Evolutionary conservation across 1,140 invertebrate genomes (phyloP).

Genomic region (Caerostris extrusa): DNA sequence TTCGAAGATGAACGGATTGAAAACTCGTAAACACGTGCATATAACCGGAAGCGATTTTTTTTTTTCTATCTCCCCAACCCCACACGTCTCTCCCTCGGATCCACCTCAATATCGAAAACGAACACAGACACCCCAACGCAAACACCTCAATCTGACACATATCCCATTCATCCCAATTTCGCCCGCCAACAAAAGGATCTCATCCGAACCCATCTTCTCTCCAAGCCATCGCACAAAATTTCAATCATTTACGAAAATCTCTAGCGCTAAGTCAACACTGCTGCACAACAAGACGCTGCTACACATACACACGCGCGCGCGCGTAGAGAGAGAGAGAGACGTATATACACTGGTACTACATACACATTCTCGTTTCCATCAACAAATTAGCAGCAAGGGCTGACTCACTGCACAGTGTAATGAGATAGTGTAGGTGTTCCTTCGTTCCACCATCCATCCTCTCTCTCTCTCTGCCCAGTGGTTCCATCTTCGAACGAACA

Average conservation of each 20-base stretch:
- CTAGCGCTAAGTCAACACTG: slow-evolving; percentile 63
- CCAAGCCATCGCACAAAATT: slow-evolving; percentile 59
- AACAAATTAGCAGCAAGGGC: slow-evolving; percentile 77
- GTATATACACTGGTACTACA: slow-evolving; percentile 32
- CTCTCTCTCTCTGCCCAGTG: neutral
- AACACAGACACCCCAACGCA: neutral
- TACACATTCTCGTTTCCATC: slow-evolving; percentile 69
- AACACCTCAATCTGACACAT: slow-evolving; percentile 42
- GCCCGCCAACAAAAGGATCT: slow-evolving; percentile 56
- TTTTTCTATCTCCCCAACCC: slow-evolving; percentile 5
- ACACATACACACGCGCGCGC: neutral
- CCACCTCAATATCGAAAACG: neutral
- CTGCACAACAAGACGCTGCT: neutral
- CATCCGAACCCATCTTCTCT: slow-evolving; percentile 19
- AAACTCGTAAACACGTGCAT: slow-evolving; percentile 12
- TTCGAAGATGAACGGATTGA: neutral
- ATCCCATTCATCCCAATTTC: slow-evolving; percentile 47
- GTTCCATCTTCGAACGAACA: slow-evolving; percentile 43
- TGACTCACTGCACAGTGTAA: slow-evolving; percentile 75
- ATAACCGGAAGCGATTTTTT: slow-evolving; percentile 24
- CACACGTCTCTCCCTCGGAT: neutral
- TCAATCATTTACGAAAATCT: slow-evolving; percentile 75
- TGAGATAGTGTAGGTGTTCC: slow-evolving; percentile 73
- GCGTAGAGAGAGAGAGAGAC: neutral
- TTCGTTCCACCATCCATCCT: neutral